Evolutionary conservation across 1,140 invertebrate species (phyloP).

Genomic region (Laupala kohalensis): DNA sequence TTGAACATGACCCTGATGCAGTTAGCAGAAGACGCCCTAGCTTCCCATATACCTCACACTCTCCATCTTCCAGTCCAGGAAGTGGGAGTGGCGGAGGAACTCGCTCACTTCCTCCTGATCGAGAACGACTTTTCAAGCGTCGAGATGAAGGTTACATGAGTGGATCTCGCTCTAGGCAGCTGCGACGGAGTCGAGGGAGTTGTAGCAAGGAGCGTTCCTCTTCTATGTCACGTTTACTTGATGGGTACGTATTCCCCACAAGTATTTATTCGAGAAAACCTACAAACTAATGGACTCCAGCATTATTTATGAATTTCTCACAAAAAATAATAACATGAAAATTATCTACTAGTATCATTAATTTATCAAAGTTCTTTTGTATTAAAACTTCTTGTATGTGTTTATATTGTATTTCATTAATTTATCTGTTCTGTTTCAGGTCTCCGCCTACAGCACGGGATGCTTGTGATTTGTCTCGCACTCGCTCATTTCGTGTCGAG

Average conservation of each 20-base stretch:
- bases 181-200: slow-evolving; percentile 27
- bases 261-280: too few species aligned
- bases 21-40: slow-evolving; percentile 33
- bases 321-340: too few species aligned
- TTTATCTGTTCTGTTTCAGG: slow-evolving; percentile 24
- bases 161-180: slow-evolving; percentile 36
- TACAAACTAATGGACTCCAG: too few species aligned
- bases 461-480: slow-evolving; percentile 60
- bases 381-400: too few species aligned
- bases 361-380: too few species aligned
- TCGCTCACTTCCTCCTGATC: slow-evolving; percentile 5
- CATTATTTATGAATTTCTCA: too few species aligned
- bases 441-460: slow-evolving; percentile 27
- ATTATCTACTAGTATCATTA: too few species aligned
- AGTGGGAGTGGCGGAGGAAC: not conserved
- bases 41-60: slow-evolving; percentile 23
- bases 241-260: slow-evolving; percentile 47
- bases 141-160: slow-evolving; percentile 49
- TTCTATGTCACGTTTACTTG: slow-evolving; percentile 71
- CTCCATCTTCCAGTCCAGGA: not conserved
- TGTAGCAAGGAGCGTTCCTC: slow-evolving; percentile 60
- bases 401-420: too few species aligned
- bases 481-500: slow-evolving; percentile 76
- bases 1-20: slow-evolving; percentile 78
- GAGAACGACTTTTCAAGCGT: slow-evolving; percentile 27